Evolutionary conservation across 2,113 vertebrate species (phyloP).

Genomic region (Centrocercus urophasianus): DNA sequence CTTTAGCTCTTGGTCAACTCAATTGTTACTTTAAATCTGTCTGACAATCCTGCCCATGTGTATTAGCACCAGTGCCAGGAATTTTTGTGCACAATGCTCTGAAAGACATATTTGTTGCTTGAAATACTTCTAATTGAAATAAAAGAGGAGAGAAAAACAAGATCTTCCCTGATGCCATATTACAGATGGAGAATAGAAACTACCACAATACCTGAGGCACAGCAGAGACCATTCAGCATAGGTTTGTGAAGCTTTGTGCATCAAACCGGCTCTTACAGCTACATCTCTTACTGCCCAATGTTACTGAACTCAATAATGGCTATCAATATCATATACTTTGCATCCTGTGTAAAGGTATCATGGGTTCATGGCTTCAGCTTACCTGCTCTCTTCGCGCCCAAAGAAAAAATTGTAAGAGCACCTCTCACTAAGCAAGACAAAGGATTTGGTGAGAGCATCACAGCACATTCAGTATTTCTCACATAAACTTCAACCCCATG

Average conservation of each 20-base stretch:
- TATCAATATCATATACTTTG: background rate
- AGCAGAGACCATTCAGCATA: background rate
- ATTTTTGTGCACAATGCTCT: background rate
- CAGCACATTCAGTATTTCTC: background rate
- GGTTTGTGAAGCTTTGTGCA: background rate
- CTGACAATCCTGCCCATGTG: background rate
- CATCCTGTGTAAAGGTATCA: background rate
- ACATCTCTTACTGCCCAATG: background rate
- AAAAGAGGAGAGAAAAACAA: background rate
- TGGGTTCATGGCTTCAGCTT: background rate
- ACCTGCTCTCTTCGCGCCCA: background rate
- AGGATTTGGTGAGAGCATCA: background rate
- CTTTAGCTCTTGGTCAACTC: background rate
- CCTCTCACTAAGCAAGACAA: fast-evolving
- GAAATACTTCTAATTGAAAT: background rate
- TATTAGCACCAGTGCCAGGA: background rate
- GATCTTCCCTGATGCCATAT: background rate
- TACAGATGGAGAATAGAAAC: background rate
- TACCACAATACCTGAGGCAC: background rate
- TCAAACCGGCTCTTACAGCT: background rate
- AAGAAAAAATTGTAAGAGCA: background rate
- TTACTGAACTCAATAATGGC: background rate
- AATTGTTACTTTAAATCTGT: background rate
- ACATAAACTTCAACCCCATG: fast-evolving
- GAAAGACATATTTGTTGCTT: background rate